Base-by-base conservation (phyloP, 2,113 vertebrate genomes). In the Hepsetus odoe region DNA sequence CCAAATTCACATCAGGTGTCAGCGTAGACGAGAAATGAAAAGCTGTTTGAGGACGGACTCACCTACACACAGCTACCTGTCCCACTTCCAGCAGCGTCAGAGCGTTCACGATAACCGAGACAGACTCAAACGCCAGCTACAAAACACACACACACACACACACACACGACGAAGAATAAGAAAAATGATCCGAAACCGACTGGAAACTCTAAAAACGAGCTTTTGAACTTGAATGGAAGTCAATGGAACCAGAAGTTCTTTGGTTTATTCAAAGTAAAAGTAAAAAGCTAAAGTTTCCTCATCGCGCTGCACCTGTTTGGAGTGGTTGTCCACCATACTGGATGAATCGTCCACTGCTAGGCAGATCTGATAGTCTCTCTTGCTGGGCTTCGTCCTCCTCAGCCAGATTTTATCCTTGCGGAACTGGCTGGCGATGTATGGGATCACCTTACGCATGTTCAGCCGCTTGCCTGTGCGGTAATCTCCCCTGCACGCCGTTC, bases 351-450 rank as follows among this genome's bases (percentile, higher is more conserved):
- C 98, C 18, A 99, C 90, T 16, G 98, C 98, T 88, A 99, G 83
- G 80, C 98, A 99, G 74, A 99, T 98, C 91, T 97, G 96, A 87
- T 99, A 99, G 46, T 98, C 95, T 0, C 97, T 94, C 90, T 99
- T 99, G 79, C 96, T 99, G 87, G 96, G 97, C 83, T 98, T 99
- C 58, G 96, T 98, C 83, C 97, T 95, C 83, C 98, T 91, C 90
- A 99, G 87, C 98, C 98, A 99, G 89, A 99, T 99, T 89, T 98
- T 99, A 72, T 99, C 98, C 78, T 99, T 99, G 2, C 97, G 94
- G 88, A 99, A 99, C 82, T 99, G 96, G 78, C 98, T 99, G 81
- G 98, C 97, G 24, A 99, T 95, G 84, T 99, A 99, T 0, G 98
- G 98, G 76, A 99, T 99, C 74, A 99, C 96, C 88, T 99, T 99